Evolutionary conservation across 2,888 invertebrate species (phyloP).

Genomic region (Chrysolina americana): DNA sequence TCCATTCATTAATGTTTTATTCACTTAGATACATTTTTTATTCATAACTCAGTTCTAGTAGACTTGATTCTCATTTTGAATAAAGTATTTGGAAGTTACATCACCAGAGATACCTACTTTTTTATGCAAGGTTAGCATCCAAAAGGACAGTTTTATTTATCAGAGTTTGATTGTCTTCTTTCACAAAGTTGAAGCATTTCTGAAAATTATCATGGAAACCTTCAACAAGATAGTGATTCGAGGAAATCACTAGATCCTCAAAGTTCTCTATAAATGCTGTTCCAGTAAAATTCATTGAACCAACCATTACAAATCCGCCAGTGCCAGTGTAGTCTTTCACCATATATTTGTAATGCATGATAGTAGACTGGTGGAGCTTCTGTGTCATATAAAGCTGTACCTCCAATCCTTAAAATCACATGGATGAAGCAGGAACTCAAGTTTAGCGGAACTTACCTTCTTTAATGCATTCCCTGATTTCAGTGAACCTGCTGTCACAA

Average conservation of each 20-base stretch:
- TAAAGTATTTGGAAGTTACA: too few relatives aligned
- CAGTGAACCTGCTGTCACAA: conserved; percentile 28
- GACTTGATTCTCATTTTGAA: too few relatives aligned
- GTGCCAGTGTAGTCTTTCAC: conserved; percentile 61
- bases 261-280: conserved; percentile 60
- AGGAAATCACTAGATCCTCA: conserved; percentile 62
- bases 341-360: conserved; percentile 66
- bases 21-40: too few relatives aligned
- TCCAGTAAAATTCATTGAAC: conserved; percentile 64
- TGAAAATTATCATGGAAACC: conserved; percentile 59
- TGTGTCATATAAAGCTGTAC: conserved; percentile 58
- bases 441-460: conserved; percentile 48
- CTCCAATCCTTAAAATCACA: conserved; percentile 55
- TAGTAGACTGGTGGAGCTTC: conserved; percentile 51
- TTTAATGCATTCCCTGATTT: conserved; percentile 52
- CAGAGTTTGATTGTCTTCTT: conserved; percentile 54
- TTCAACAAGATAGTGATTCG: conserved; percentile 54
- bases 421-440: conserved; percentile 8
- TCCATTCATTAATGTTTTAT: too few relatives aligned
- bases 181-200: conserved; percentile 56
- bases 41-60: too few relatives aligned
- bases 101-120: background rate
- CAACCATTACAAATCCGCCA: conserved; percentile 57
- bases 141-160: conserved; percentile 54
- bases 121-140: conserved; percentile 45